Evolutionary conservation across 2,888 invertebrate genomes (phyloP), one percentile per base, ranked within the genome.

Genomic region (Anoplius nigerrimus): DNA sequence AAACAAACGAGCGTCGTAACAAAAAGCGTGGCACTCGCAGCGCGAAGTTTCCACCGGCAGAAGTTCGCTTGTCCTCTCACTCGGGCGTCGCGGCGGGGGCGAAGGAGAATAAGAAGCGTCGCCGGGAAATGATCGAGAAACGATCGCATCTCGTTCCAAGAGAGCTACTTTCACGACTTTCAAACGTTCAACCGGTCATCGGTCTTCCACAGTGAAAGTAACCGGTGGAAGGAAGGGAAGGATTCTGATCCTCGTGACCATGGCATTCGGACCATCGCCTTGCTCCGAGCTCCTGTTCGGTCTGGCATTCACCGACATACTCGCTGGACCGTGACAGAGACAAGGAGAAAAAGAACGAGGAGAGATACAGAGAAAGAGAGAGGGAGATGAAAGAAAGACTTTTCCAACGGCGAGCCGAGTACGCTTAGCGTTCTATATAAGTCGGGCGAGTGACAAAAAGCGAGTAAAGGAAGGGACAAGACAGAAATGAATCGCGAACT

Each of bases 181-280:
- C 86, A 75, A 84, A 78, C 80, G 75, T 76, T 80, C 82, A 74
- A 73, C 72, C 83, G 85, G 81, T 84, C 83, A 82, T 80, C 84
- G 80, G 79, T 81, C 79, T 69, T 72, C 66, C 68, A 4, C n/a
- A 86, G 86, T 85, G 86, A 86, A 86, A 86, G 86, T 84, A 79
- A 80, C 71, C 63, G 64, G 70, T n/a, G n/a, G 46, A 46, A 4
- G 48, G 5, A 69, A 63, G 57, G 71, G 69, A 63, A 76, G 72
- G 77, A 75, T 74, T 71, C 56, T 74, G 24, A 58, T 45, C 43
- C 64, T 62, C 64, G 70, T 78, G 82, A 75, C 81, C 76, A 65
- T 84, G 81, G 79, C 84, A 83, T 81, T 82, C 75, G 70, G n/a
- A 58, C 69, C 61, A 22, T 71, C 52, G 43, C 58, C 66, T 34